Base-by-base conservation (phyloP, 2,888 invertebrate genomes). In the Microctonus hyperodae region DNA sequence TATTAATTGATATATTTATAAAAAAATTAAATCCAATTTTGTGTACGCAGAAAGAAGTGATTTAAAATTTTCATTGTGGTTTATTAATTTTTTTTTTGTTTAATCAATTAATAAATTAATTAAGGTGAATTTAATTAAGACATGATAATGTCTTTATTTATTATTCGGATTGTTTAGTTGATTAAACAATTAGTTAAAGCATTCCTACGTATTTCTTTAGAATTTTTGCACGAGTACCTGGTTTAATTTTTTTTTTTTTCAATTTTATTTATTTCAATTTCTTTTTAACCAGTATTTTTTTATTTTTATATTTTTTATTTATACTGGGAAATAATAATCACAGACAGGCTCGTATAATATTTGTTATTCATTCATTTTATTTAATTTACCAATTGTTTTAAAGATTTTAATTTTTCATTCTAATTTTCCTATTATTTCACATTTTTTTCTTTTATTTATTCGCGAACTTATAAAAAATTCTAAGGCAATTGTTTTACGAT, bases 261-360 rank as follows among this genome's bases (percentile, higher is more conserved):
- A 7, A 16, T 9, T 28, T 23, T 51, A 2, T 10, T 51, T 51
- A 23, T n/a, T 51, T 23, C 22, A 22, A 25, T 50, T 50, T 25
- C n/a, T 50, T 50, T 10, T 50, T 9, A 13, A 9, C 6, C 23
- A 10, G 7, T 10, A 23, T 50, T 23, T 23, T 25, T 11, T 16
- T 9, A n/a, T 16, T 1, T 44, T 44, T 23, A 37, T 58, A 55
- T 51, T 67, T 66, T 37, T 58, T 58, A 37, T 59, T 59, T 13
- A n/a, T 72, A 74, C 71, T 74, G 69, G 72, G 73, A 77, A 78
- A 79, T 76, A 74, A 79, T 75, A 78, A 79, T 79, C 78, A 79
- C 77, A 78, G 76, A 73, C 78, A 72, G 74, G 73, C 76, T 73
- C 71, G 73, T 70, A n/a, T 28, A 9, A 28, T 28, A 31, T 2